Percentiles rank a stretch among this genome's conserved stretches.
These are phyloP conservation scores for Gallinago solitaria DNA, from an alignment of 2,797 vertebrate genomes.

Conservation along the genomic window DNA sequence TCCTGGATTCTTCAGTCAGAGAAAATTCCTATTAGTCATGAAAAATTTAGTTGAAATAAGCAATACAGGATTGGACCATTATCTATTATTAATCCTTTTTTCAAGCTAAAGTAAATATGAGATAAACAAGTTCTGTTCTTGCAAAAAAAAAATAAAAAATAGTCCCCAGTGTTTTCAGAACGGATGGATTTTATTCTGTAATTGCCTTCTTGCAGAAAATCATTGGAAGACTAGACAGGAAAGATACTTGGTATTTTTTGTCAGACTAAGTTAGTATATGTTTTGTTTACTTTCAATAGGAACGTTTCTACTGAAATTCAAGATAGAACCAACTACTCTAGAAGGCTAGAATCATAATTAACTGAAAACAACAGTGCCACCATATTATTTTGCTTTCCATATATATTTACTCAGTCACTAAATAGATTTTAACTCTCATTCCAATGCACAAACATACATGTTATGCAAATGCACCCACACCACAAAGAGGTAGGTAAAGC, in stretches of 20 bases:
- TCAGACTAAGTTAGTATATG: neutral
- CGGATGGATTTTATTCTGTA: neutral
- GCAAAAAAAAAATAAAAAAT: neutral
- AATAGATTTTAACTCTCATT: neutral
- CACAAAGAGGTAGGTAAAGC: neutral
- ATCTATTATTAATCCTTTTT: slow-evolving; percentile 4
- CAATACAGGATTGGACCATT: neutral
- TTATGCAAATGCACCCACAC: neutral
- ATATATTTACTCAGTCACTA: neutral
- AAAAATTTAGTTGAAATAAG: slow-evolving; percentile 7
- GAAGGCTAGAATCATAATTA: neutral
- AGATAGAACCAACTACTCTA: neutral
- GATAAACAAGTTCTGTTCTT: neutral
- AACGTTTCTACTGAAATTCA: neutral
- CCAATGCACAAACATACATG: neutral
- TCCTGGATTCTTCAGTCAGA: neutral
- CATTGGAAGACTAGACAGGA: neutral
- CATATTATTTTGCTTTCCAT: neutral
- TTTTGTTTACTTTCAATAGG: neutral
- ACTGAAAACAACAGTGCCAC: neutral
- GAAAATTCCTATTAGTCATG: neutral
- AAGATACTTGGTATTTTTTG: neutral
- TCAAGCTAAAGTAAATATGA: neutral
- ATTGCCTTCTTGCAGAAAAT: neutral
- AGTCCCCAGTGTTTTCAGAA: neutral